Conservation (phyloP, 2,113 vertebrate genomes). For the Psilopsiagon aymara region DNA sequence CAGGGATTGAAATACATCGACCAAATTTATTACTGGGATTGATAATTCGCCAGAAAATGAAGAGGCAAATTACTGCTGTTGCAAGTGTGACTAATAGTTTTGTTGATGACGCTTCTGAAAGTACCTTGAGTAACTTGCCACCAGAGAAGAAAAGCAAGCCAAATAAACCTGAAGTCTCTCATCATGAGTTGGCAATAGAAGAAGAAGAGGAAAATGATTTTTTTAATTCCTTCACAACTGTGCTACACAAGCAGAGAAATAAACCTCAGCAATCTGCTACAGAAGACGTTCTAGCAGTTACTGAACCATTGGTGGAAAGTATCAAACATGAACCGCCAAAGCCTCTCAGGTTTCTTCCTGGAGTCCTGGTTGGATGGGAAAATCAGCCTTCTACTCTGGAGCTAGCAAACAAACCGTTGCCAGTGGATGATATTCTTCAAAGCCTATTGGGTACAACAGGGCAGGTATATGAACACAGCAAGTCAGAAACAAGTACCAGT, state of each 20-base stretch:
- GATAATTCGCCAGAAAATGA: slow-evolving; percentile 93
- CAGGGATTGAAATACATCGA: slow-evolving; percentile 93
- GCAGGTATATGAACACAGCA: slow-evolving; percentile 67
- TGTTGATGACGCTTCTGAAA: slow-evolving; percentile 79
- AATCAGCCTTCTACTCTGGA: slow-evolving; percentile 86
- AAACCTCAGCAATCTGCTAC: slow-evolving; percentile 75
- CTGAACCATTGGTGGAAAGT: slow-evolving; percentile 76
- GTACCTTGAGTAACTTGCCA: slow-evolving; percentile 67
- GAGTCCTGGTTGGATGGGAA: slow-evolving; percentile 92
- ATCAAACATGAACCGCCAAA: slow-evolving; percentile 82
- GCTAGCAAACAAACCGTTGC: slow-evolving; percentile 79
- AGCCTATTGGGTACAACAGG: slow-evolving; percentile 76
- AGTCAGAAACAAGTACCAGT: slow-evolving; percentile 48
- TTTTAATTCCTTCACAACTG: slow-evolving; percentile 84
- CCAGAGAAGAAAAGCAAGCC: slow-evolving; percentile 85
- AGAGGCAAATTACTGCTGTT: slow-evolving; percentile 80
- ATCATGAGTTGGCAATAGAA: slow-evolving; percentile 69
- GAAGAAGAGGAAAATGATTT: slow-evolving; percentile 87
- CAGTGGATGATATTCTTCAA: slow-evolving; percentile 80
- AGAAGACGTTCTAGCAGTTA: slow-evolving; percentile 67
- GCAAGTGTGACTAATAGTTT: slow-evolving; percentile 67
- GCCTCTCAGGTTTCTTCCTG: slow-evolving; percentile 93
- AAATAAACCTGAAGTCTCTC: slow-evolving; percentile 74
- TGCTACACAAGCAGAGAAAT: slow-evolving; percentile 84
- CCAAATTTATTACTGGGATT: slow-evolving; percentile 92